These are phyloP conservation scores for Calidris pugnax DNA, from an alignment of 2,113 vertebrate species.

Conservation along the genomic window DNA sequence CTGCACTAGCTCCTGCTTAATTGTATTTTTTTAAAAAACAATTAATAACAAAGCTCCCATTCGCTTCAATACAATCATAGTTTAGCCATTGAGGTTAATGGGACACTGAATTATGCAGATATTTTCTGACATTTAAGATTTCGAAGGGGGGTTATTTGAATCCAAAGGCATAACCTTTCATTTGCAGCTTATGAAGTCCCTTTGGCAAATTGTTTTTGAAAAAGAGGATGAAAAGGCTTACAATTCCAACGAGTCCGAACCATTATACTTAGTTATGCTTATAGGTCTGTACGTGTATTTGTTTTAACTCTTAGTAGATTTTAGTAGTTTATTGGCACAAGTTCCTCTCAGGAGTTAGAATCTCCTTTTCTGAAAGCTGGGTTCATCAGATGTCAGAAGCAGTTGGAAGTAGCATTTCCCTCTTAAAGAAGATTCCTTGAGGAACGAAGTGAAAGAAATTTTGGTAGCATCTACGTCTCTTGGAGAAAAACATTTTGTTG, in stretches of 20 bases:
- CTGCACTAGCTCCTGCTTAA: neutral
- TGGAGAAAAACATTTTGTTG: neutral
- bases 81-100: neutral
- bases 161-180: neutral
- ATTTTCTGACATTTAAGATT: neutral
- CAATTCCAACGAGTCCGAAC: neutral
- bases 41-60: neutral
- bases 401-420: neutral
- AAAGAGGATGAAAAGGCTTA: neutral
- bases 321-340: neutral
- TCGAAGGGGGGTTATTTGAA: neutral
- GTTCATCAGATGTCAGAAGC: neutral
- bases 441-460: neutral
- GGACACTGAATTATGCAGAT: neutral
- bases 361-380: neutral
- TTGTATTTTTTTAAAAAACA: neutral
- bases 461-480: neutral
- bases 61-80: neutral
- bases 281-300: neutral
- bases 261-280: neutral
- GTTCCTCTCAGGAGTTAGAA: neutral
- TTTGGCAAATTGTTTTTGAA: neutral
- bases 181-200: neutral
- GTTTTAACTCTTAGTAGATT: neutral
- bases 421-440: neutral